Evolutionary conservation across 1,140 invertebrate genomes (phyloP).

Genomic region (Schmidtea mediterranea): DNA sequence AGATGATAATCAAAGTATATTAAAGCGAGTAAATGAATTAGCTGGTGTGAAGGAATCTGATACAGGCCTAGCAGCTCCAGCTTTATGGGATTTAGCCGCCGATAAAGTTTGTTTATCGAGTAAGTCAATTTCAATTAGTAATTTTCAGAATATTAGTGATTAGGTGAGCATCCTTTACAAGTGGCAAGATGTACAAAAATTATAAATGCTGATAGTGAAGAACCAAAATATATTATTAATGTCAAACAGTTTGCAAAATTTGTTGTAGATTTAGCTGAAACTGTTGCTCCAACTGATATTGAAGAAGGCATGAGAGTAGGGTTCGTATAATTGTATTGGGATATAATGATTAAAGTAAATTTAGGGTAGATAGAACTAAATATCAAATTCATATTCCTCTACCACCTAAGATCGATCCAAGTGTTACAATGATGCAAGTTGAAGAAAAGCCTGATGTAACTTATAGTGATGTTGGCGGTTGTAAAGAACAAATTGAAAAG

Average conservation of each 20-base stretch:
- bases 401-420: conserved; percentile 86
- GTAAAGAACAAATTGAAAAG: conserved; percentile 98
- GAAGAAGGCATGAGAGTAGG: too few relatives aligned
- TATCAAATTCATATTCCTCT: conserved; percentile 98
- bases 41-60: conserved; percentile 36
- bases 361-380: conserved; percentile 95
- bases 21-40: conserved; percentile 88
- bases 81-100: conserved; percentile 76
- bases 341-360: conserved; percentile 98
- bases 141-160: conserved; percentile 75
- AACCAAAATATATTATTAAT: too few relatives aligned
- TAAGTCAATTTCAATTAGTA: conserved; percentile 97
- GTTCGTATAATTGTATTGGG: conserved; percentile 96
- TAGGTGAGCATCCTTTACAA: too few relatives aligned
- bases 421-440: conserved; percentile 74
- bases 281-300: too few relatives aligned
- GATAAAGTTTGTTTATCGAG: too few relatives aligned
- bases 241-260: conserved; percentile 99
- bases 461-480: conserved; percentile 90
- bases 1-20: conserved; percentile 56
- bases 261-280: too few relatives aligned
- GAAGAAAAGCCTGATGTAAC: conserved; percentile 89
- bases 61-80: conserved; percentile 66
- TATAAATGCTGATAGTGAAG: conserved; percentile 95
- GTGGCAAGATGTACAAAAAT: conserved; percentile 93